Evolutionary conservation across 2,797 vertebrate genomes (phyloP).

Genomic region (Pipistrellus kuhlii): DNA sequence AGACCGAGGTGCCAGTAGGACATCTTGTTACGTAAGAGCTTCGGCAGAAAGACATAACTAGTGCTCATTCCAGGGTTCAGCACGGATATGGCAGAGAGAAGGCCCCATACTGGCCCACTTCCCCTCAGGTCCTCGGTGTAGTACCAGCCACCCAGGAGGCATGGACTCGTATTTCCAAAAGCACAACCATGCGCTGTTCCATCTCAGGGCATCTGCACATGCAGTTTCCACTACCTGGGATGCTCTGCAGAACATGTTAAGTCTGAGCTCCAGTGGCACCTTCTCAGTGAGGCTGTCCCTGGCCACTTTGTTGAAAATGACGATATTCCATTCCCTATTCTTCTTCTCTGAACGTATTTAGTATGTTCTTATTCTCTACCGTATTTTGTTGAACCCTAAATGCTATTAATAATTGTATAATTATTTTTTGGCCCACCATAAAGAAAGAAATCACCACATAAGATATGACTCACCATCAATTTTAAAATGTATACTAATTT

Average conservation of each 20-base stretch:
- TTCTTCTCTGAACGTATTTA: not conserved
- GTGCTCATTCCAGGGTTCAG: not conserved
- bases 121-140: not conserved
- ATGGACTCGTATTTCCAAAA: not conserved
- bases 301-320: not conserved
- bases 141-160: not conserved
- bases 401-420: not conserved
- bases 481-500: constrained; percentile 20
- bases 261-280: not conserved
- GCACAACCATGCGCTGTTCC: not conserved
- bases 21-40: not conserved
- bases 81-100: not conserved
- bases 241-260: not conserved
- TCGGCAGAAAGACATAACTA: not conserved
- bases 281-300: not conserved
- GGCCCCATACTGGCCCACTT: not conserved
- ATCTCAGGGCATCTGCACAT: not conserved
- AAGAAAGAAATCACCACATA: not conserved
- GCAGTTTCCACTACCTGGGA: not conserved
- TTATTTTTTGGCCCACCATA: not conserved
- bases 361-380: not conserved
- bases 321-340: not conserved
- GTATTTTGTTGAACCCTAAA: not conserved
- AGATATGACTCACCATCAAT: not conserved
- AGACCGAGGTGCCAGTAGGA: not conserved